Percentiles rank a stretch among this genome's conserved stretches.
Conservation (phyloP, 2,797 vertebrate genomes). For the Furcifer pardalis region DNA sequence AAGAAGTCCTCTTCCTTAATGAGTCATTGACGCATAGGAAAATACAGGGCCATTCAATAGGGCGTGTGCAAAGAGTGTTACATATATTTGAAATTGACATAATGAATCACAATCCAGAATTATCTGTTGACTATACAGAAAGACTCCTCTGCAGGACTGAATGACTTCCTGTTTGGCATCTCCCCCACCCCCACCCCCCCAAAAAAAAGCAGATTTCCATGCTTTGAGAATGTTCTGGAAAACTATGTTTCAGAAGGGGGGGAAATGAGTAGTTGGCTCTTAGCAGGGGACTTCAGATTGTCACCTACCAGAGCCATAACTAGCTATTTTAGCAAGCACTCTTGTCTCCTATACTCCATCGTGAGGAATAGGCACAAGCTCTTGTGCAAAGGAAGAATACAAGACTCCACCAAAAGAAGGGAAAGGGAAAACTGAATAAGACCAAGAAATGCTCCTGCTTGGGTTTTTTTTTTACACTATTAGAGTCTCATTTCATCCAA, state of each 20-base stretch:
- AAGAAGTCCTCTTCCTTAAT: not conserved
- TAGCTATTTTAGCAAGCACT: no score
- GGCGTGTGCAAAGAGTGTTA: not conserved
- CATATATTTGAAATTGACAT: not conserved
- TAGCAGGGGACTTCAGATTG: not conserved
- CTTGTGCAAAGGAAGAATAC: no score
- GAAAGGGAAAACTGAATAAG: no score
- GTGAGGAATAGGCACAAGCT: no score
- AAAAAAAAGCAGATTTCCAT: not conserved
- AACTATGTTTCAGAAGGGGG: not conserved
- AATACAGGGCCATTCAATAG: not conserved
- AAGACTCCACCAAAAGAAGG: no score
- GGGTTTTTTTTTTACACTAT: no score
- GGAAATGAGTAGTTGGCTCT: not conserved
- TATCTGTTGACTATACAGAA: not conserved
- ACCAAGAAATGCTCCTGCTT: no score
- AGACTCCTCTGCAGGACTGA: not conserved
- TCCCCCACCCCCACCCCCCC: no score
- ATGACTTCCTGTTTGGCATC: not conserved
- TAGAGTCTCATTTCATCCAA: no score
- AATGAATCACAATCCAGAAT: not conserved
- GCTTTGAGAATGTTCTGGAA: not conserved
- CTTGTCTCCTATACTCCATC: no score
- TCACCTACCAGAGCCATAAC: not conserved
- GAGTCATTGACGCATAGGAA: no score